Base-by-base conservation (phyloP, 1,140 invertebrate species). In the Macrotrachela quadricornifera region DNA sequence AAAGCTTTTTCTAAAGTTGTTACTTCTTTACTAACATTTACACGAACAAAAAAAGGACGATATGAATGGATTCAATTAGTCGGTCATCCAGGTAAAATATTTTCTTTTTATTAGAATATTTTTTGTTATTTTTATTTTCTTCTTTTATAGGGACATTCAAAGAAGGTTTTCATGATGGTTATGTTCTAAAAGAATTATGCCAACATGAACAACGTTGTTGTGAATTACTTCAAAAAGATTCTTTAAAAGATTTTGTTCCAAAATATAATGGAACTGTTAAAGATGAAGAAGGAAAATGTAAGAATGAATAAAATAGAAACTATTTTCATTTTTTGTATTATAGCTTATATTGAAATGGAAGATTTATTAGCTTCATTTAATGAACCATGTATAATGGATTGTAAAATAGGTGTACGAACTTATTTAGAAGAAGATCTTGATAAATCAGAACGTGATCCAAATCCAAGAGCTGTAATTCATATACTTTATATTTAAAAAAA, bases 381-480 rank as follows among this genome's bases (percentile, higher is more conserved):
- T 55, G 78, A 81, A 48, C 85, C 87, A 0, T 90, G 82, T 62
- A 85, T 94, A 0, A 92, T 94, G 86, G 87, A 95, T 68, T 87
- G 87, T 67, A 95, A 95, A 70, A 80, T 95, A 58, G 87, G 87
- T 30, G 81, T 88, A 1, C 74, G 87, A 57, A 92, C 88, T 0
- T 95, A 92, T 67, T 71, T 92, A 47, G 87, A 92, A 71, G 85
- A 90, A 58, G 87, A 95, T 68, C 69, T 92, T 16, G 86, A 86
- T 4, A 30, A 30, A 30, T 30, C 21, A 3, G 84, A 86, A 69
- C 83, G 88, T 67, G 88, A 87, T 66, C 86, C 85, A 12, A 90
- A 88, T 68, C 71, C 91, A 57, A 76, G 83, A 71, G 84, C 21
- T 30, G 21, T 30, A 30, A 30, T 2, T 2, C 21, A 30, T 2